Base-by-base conservation (phyloP, 2,113 vertebrate genomes). In the Gambusia affinis region DNA sequence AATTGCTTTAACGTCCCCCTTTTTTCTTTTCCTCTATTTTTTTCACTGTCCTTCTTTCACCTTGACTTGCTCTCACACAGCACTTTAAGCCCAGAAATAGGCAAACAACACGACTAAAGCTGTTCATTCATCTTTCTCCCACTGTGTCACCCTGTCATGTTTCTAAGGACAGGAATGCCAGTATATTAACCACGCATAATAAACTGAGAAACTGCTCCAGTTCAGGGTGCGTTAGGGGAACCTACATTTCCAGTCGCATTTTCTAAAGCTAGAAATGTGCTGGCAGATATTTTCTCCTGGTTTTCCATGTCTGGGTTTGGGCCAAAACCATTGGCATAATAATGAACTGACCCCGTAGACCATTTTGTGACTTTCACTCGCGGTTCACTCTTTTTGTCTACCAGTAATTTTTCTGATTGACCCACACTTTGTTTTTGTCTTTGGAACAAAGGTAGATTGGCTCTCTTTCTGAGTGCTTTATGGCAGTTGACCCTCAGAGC, bases 401-500 rank as follows among this genome's bases (percentile, higher is more conserved):
- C 42, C 70, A 30, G 73, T 67, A 31, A 63, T 75, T 79, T 70
- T 75, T 33, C 70, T 60, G 57, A 80, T 75, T 64, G 39, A 86
- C 78, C 66, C 47, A 67, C 67, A 35, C 65, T 64, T 54, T 31
- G 29, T 76, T 74, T 82, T 88, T 88, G 63, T 86, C n/a, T 64
- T 2, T 2, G 39, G 81, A 82, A 73, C 19, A 54, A 85, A 70
- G 75, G 71, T 68, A 31, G 67, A 63, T 60, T 68, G 65, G 65
- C 68, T 70, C 71, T 71, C 28, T 70, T 69, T 85, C 12, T 68
- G 54, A 79, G 72, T 73, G 72, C 37, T 87, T 92, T 88, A 87
- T 76, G 29, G 77, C 76, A 80, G 77, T 81, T 17, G 54, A 77
- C 80, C 83, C 31, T 65, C 64, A 11, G 82, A 81, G 83, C 72